A percentile compares a stretch with the other conserved stretches of the same genome.
These are phyloP conservation scores for Epistrophe eligans DNA, from an alignment of 2,888 invertebrate species.

Conservation along the genomic window DNA sequence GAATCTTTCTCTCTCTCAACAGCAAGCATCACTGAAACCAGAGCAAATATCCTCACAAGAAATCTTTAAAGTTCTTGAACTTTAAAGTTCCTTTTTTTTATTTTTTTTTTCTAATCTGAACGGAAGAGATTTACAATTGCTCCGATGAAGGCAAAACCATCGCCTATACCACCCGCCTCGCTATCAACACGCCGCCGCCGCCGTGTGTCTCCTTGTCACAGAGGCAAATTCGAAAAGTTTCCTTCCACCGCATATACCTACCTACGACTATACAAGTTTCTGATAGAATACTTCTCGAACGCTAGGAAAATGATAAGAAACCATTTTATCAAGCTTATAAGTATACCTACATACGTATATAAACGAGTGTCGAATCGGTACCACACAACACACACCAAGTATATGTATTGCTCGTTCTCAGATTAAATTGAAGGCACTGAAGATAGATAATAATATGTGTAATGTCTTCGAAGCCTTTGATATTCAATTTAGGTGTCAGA, in stretches of 20 bases:
- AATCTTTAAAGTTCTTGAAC: slow-evolving; percentile 61
- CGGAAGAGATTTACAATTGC: slow-evolving; percentile 47
- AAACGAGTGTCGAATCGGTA: slow-evolving; percentile 45
- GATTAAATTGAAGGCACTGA: slow-evolving; percentile 21
- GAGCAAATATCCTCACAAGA: slow-evolving; percentile 29
- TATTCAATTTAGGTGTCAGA: slow-evolving; percentile 45
- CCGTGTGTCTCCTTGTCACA: slow-evolving; percentile 26
- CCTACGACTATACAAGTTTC: neutral
- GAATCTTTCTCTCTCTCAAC: neutral
- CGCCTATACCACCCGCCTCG: neutral
- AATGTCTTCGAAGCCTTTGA: slow-evolving; percentile 37
- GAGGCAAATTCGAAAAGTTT: slow-evolving; percentile 50
- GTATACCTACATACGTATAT: neutral
- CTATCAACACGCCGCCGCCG: neutral
- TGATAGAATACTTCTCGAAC: neutral
- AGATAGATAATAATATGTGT: neutral
- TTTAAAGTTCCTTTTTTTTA: slow-evolving; percentile 19
- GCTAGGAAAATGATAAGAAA: slow-evolving; percentile 32
- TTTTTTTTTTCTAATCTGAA: neutral
- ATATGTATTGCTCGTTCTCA: slow-evolving; percentile 16
- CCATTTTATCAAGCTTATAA: neutral
- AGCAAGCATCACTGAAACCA: neutral
- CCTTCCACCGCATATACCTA: neutral
- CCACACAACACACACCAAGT: slow-evolving; percentile 7
- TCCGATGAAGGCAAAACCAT: slow-evolving; percentile 24